Percentiles rank a stretch among this genome's conserved stretches.
Conservation (phyloP, 2,113 vertebrate genomes). For the Alethe diademata region DNA sequence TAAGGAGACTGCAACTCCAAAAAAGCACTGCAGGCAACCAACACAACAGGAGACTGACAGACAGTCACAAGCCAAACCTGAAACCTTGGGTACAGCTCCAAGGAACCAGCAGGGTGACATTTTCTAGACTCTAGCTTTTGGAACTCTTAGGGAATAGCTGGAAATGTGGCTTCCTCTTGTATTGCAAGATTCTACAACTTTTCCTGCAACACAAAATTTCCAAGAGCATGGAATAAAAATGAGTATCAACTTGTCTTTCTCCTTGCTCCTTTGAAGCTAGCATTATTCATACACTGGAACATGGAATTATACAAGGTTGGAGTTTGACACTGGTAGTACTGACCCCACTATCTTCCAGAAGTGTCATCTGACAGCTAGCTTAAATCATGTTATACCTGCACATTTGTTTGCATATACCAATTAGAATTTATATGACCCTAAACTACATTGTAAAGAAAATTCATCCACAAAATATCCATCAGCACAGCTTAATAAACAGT, state of each 20-base stretch:
- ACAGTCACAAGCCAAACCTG: neutral
- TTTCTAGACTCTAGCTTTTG: neutral
- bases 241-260: neutral
- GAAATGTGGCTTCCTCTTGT: neutral
- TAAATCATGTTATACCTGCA: neutral
- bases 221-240: neutral
- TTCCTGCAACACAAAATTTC: neutral
- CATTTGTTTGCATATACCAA: neutral
- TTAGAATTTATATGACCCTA: neutral
- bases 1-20: neutral
- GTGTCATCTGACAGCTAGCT: neutral
- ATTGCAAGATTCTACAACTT: neutral
- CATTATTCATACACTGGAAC: neutral
- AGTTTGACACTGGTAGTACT: neutral
- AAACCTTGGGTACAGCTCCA: neutral
- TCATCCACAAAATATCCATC: conserved; percentile 8
- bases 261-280: neutral
- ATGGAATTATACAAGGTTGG: neutral
- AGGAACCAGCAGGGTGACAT: neutral
- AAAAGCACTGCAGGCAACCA: neutral
- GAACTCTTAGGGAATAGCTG: neutral
- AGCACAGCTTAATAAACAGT: conserved; percentile 6
- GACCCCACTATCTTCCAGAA: neutral
- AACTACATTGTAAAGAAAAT: neutral
- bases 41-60: neutral